Base-by-base conservation (phyloP, 1,140 invertebrate species). In the Paramacrobiotus metropolitanus region DNA sequence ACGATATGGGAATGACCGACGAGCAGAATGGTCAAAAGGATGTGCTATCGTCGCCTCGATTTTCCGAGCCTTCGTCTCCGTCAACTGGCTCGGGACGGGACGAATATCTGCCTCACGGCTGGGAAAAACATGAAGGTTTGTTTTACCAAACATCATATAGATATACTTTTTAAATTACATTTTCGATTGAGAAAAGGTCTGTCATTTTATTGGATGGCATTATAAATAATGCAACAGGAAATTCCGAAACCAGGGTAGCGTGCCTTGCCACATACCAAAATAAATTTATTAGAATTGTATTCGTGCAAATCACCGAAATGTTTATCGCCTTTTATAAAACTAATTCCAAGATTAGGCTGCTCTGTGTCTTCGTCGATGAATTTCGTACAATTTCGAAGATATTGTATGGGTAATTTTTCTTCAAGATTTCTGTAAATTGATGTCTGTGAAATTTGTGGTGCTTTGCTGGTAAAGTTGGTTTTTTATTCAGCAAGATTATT, bases 101-200 rank as follows among this genome's bases (percentile, higher is more conserved):
- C 1, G 45, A 60, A 29, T n/a, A 21, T 62, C 71, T 91, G 65
- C 87, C 87, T 0, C 77, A 81, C 1, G 88, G 88, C 1, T 92
- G 88, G 88, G 87, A 92, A 73, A 85, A 83, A 73, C 87, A 91
- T 75, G 87, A 92, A 79, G 87, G 86, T 87, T 71, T 62, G n/a
- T 60, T 65, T 60, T 59, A 63, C 30, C 29, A 30, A 29, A 9
- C 31, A 63, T 28, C 30, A 24, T 31, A 30, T 61, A 21, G 30
- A 65, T 29, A 29, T 20, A 24, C 29, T 31, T 21, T 34, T 24
- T 2, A 59, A 9, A 44, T 21, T 9, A 64, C 2, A 34, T 40
- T 44, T 29, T 59, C 24, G 20, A 45, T 2, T 29, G 24, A 34
- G 21, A 2, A 1, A 9, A 18, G 34, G 18, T 64, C 18, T 64